Evolutionary conservation across 2,113 vertebrate genomes (phyloP), one percentile per base, ranked within the genome.

Genomic region (Syngnathoides biaculeatus): DNA sequence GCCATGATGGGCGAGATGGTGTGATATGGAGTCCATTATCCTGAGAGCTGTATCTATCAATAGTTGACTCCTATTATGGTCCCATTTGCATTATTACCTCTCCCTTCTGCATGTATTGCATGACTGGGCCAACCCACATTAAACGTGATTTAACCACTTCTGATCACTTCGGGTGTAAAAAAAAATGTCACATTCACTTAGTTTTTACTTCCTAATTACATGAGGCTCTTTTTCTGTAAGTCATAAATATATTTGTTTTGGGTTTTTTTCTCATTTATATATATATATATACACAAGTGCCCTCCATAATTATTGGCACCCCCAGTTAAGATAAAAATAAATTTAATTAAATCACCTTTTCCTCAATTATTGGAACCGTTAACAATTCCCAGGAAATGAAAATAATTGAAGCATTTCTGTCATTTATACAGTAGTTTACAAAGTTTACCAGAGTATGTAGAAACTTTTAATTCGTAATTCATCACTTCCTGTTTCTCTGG

Each of bases 81-180:
- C 43, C 30, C 19, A 61, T 72, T 69, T 72, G 38, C 73, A 78
- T 72, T 71, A 57, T 20, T 63, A 26, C 68, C 48, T 60, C 13
- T 70, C 30, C 60, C 68, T 59, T 73, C 67, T 75, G 56, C 55
- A 72, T 35, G 58, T 24, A 65, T 35, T 17, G 53, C 58, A 27
- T 63, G 58, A 74, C 81, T 68, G 38, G 39, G 38, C 24, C n/a
- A 39, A 17, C 30, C 55, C n/a, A 42, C 39, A 61, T 42, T 42
- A 13, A 42, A 62, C 22, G 7, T 57, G 14, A 57, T n/a, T 24
- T 11, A 40, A 24, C 12, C 5, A 42, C 20, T 24, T 62, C 11
- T 30, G 5, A 58, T 13, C 38, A 57, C 14, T 17, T 30, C 30
- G 26, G 55, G 17, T 19, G 26, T 22, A 5, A 42, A 62, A 39